Evolutionary conservation across 1,140 invertebrate genomes (phyloP).

Genomic region (Penaeus indicus): DNA sequence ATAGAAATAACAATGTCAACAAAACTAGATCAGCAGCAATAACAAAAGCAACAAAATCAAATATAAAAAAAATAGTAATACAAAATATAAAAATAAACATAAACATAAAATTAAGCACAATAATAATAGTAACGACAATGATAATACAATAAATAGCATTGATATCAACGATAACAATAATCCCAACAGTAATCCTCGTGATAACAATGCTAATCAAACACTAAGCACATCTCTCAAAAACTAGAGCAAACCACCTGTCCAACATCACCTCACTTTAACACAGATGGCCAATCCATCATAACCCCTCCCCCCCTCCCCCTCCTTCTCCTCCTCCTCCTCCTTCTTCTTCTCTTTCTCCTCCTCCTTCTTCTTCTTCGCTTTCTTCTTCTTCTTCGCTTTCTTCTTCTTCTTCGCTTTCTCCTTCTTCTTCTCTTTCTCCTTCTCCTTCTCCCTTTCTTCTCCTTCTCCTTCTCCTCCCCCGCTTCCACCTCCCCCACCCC

Average conservation of each 20-base stretch:
- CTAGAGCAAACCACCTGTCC: constrained; percentile 8
- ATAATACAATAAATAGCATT: too few relatives aligned
- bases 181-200: too few relatives aligned
- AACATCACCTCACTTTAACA: constrained; percentile 9
- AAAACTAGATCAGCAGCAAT: too few relatives aligned
- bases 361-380: background rate
- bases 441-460: background rate
- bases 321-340: background rate
- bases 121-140: too few relatives aligned
- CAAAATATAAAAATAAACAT: too few relatives aligned
- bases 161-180: too few relatives aligned
- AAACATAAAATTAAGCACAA: too few relatives aligned
- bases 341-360: background rate
- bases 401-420: background rate
- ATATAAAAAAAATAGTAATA: too few relatives aligned
- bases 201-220: too few relatives aligned
- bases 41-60: too few relatives aligned
- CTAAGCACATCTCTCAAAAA: background rate
- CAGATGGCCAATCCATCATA: constrained; percentile 1
- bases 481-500: background rate
- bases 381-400: background rate
- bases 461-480: background rate
- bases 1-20: too few relatives aligned
- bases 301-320: background rate
- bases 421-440: background rate